Evolutionary conservation across 2,113 vertebrate genomes (phyloP), one percentile per base, ranked within the genome.

Genomic region (Corythaeola cristata): DNA sequence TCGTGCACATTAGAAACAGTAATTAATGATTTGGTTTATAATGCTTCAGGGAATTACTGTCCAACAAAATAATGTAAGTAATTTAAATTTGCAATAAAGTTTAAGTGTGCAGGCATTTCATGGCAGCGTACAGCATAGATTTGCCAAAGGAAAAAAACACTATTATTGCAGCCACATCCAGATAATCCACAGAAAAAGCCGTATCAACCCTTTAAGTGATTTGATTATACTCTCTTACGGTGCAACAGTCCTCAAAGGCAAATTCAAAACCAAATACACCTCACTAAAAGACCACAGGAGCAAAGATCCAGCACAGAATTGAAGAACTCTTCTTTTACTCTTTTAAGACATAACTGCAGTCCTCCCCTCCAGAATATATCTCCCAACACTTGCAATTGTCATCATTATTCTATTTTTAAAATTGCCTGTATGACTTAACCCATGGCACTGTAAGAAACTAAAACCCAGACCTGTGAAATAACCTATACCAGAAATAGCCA

Each of bases 11-110:
- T 97, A 47, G 12, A 75, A 93, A 79, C 35, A 91, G 97, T 97
- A 98, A 98, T 98, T 98, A 98, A 97, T 98, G 96, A 93, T 97
- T 97, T 97, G 91, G 92, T 97, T 97, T 97, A 97, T 94, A 94
- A 95, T 77, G 95, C 97, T 97, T 93, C 19, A 6, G 98, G 97
- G 97, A 97, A 90, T 97, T 93, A 92, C 89, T 97, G 97, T 90
- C 97, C 97, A 81, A 95, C 87, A 96, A 96, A 98, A 98, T 97
- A 97, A 98, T 80, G 68, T 78, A 90, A 94, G 93, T 88, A 97
- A 98, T 97, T 97, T 97, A 96, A 96, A 97, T 96, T 90, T 89
- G 92, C 96, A 97, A 93, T 98, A 97, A 98, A 97, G 68, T 94
- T 92, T 89, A 93, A 97, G 91, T 58, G 58, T 24, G 45, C 96